Evolutionary conservation across 2,888 invertebrate genomes (phyloP).

Genomic region (Agrotis clavis): DNA sequence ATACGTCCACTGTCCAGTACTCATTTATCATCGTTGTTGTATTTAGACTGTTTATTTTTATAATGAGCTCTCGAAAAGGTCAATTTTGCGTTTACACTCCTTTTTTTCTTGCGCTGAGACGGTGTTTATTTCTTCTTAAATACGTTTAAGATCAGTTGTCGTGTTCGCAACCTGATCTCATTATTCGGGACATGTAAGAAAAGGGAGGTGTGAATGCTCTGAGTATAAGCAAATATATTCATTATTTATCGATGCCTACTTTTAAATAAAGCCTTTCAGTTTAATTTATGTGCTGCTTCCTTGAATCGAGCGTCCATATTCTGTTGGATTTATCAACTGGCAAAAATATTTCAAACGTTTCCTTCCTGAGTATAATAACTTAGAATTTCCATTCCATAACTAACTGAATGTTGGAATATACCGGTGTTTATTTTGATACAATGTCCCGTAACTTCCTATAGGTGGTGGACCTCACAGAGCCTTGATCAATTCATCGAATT

Average conservation of each 20-base stretch:
- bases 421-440: slow-evolving; percentile 49
- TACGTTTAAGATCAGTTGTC: slow-evolving; percentile 63
- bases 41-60: slow-evolving; percentile 79
- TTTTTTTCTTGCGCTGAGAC: slow-evolving; percentile 41
- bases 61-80: slow-evolving; percentile 73
- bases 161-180: slow-evolving; percentile 60
- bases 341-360: slow-evolving; percentile 37
- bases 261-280: slow-evolving; percentile 45
- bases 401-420: slow-evolving; percentile 39
- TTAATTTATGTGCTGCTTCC: slow-evolving; percentile 41
- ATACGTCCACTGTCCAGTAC: slow-evolving; percentile 68
- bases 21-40: slow-evolving; percentile 77
- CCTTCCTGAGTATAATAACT: slow-evolving; percentile 50
- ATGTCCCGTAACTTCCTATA: slow-evolving; percentile 60
- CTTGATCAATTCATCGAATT: slow-evolving; percentile 82
- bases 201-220: slow-evolving; percentile 42
- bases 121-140: slow-evolving; percentile 64
- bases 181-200: slow-evolving; percentile 55
- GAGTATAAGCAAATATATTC: slow-evolving; percentile 51
- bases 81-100: slow-evolving; percentile 61
- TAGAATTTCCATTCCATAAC: slow-evolving; percentile 49
- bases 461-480: slow-evolving; percentile 79
- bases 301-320: slow-evolving; percentile 19
- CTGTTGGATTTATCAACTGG: slow-evolving; percentile 11
- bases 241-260: slow-evolving; percentile 54